These are phyloP conservation scores for Yponomeuta cagnagella DNA, from an alignment of 2,888 invertebrate genomes.

Conservation along the genomic window DNA sequence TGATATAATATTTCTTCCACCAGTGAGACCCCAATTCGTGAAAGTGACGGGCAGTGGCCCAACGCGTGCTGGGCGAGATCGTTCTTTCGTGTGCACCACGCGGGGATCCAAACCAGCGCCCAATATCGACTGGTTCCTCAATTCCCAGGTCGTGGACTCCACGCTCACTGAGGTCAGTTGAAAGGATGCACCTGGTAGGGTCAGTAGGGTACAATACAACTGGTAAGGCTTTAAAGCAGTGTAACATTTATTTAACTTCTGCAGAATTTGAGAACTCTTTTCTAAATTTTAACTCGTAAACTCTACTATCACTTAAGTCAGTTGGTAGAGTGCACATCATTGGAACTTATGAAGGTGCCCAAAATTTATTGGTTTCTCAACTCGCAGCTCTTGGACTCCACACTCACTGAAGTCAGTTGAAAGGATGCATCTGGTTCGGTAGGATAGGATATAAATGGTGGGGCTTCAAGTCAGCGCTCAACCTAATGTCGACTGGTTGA, in stretches of 20 bases:
- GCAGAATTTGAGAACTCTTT: too few species aligned
- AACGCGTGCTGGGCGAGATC: conserved; percentile 83
- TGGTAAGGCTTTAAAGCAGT: conserved; percentile 49
- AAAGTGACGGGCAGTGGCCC: conserved; percentile 82
- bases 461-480: conserved; percentile 42
- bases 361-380: too few species aligned
- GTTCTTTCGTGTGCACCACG: conserved; percentile 85
- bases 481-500: too few species aligned
- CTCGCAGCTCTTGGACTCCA: too few species aligned
- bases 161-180: conserved; percentile 53
- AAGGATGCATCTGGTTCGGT: background rate
- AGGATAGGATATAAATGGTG: too few species aligned
- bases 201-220: too few species aligned
- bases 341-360: background rate
- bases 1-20: conserved; percentile 22
- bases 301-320: conserved; percentile 36
- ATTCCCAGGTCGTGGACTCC: conserved; percentile 67
- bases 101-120: conserved; percentile 90
- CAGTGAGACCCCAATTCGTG: conserved; percentile 87
- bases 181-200: too few species aligned
- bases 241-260: too few species aligned
- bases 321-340: too few species aligned
- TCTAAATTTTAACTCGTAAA: conserved; percentile 35
- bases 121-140: conserved; percentile 87
- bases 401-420: conserved; percentile 42